Evolutionary conservation across 2,113 vertebrate genomes (phyloP), one percentile per base, ranked within the genome.

Genomic region (Sterrhoptilus dennistouni): DNA sequence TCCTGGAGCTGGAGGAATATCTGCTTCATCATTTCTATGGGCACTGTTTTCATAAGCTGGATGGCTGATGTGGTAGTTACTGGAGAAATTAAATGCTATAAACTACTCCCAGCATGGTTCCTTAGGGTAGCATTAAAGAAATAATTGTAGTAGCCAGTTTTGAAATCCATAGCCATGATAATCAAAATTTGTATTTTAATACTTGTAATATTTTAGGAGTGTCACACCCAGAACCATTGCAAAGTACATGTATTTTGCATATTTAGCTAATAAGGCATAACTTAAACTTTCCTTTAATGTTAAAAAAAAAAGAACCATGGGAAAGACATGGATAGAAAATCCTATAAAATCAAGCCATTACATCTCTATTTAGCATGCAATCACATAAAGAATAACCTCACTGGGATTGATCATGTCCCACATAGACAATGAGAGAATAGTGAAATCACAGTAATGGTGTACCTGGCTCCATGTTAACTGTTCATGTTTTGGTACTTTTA

Each of bases 101-200:
- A 91, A 71, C 45, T 79, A n/a, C 40, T 68, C 83, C n/a, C 27
- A 61, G 38, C 45, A 54, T 27, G 42, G 83, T 74, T 74, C 84
- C 86, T 69, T 38, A 45, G 63, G 69, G 28, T 89, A 56, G 49
- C 23, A 87, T 95, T 90, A 89, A 74, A 85, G 76, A 81, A 96
- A 60, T 91, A 80, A 88, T 77, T 60, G 45, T 72, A 54, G 52
- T 87, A 83, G 52, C 63, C 93, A 52, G 38, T 36, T 92, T 86
- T 86, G 82, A 93, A 86, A 87, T 64, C 77, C 66, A 54, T 71
- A 56, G 45, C 38, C 60, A 95, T 93, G 93, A 94, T 74, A 76
- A 69, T 83, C 20, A 20, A 66, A 35, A 56, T 31, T 54, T 88
- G 28, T 38, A 15, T 70, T 87, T 78, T 81, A 86, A 81, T 54